Conservation (phyloP, 2,888 invertebrate genomes). For the Drosophila dives region DNA sequence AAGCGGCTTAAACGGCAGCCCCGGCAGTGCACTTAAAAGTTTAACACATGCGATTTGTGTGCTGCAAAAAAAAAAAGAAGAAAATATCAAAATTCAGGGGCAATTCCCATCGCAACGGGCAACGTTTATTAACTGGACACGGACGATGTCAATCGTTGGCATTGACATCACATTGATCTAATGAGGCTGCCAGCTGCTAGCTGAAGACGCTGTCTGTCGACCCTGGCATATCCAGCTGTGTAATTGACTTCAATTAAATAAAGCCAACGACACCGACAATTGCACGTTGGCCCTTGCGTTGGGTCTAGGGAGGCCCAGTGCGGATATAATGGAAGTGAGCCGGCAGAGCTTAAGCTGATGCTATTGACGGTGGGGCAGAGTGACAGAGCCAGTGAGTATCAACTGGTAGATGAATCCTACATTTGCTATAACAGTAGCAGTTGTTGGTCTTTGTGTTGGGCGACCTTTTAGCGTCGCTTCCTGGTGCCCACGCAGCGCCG, state of each 20-base stretch:
- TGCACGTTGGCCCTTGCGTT: constrained; percentile 68
- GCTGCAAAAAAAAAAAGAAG: background rate
- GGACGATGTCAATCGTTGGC: constrained; percentile 31
- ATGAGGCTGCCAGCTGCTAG: constrained; percentile 68
- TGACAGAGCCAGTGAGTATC: constrained; percentile 8
- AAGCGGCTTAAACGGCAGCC: constrained; percentile 63
- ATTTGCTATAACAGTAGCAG: constrained; percentile 35
- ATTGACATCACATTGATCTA: constrained; percentile 68
- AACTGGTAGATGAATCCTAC: constrained; percentile 47
- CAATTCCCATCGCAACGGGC: constrained; percentile 49
- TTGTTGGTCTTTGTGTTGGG: constrained; percentile 31
- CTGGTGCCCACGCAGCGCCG: constrained; percentile 35
- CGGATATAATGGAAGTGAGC: constrained; percentile 55
- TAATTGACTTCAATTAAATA: constrained; percentile 84
- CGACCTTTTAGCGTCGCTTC: constrained; percentile 64
- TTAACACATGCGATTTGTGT: constrained; percentile 65
- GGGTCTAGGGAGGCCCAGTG: constrained; percentile 26
- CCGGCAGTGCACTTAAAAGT: constrained; percentile 60
- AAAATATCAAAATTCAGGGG: constrained; percentile 36
- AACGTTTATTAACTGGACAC: constrained; percentile 63
- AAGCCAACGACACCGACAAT: constrained; percentile 76
- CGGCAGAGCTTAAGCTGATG: constrained; percentile 50
- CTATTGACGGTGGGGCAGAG: background rate
- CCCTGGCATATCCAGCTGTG: constrained; percentile 73
- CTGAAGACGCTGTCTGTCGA: constrained; percentile 32